These are phyloP conservation scores for Sarcophaga rosellei DNA, from an alignment of 2,888 invertebrate species.

Conservation along the genomic window DNA sequence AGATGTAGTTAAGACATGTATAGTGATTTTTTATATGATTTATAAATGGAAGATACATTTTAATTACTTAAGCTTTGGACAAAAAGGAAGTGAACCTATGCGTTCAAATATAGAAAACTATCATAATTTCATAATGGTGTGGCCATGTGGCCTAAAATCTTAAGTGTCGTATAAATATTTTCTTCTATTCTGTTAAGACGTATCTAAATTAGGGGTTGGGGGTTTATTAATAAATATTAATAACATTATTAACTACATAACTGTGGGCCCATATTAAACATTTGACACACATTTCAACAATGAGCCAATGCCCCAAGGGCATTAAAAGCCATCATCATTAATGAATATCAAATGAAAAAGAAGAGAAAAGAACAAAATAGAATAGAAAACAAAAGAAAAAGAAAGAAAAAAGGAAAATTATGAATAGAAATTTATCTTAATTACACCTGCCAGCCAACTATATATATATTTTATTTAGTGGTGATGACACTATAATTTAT, in stretches of 20 bases:
- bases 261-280: background rate
- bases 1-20: background rate
- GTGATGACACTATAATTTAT: background rate
- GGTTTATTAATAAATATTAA: background rate
- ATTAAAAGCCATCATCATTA: background rate
- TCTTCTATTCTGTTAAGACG: too few species aligned
- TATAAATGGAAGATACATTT: background rate
- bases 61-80: background rate
- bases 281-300: conserved; percentile 10
- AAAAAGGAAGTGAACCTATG: too few species aligned
- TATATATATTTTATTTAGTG: background rate
- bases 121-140: too few species aligned
- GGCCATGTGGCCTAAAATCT: too few species aligned
- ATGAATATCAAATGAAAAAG: background rate
- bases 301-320: background rate
- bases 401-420: background rate
- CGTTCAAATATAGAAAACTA: too few species aligned
- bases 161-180: too few species aligned
- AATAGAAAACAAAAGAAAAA: background rate
- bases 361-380: background rate
- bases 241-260: background rate
- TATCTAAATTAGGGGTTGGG: too few species aligned
- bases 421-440: conserved; percentile 2
- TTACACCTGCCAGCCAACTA: background rate
- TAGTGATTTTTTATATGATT: background rate